Evolutionary conservation across 1,140 invertebrate genomes (phyloP).

Genomic region (Drosophila kohkoa): DNA sequence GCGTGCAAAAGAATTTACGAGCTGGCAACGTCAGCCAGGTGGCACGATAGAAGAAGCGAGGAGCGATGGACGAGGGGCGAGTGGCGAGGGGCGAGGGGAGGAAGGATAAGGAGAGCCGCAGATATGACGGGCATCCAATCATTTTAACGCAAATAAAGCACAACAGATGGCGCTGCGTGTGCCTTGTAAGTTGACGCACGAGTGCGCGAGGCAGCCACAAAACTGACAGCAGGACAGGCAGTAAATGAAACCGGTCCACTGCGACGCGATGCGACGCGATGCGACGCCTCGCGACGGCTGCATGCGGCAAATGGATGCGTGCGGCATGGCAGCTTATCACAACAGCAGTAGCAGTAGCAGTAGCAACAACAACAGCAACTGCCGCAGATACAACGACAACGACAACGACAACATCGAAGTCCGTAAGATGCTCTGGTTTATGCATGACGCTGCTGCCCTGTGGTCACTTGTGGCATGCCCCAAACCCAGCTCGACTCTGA

Average conservation of each 20-base stretch:
- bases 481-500: constrained; percentile 10
- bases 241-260: constrained; percentile 17
- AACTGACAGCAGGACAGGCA: constrained; percentile 37
- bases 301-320: constrained; percentile 55
- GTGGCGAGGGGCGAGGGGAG: constrained; percentile 5
- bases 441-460: constrained; percentile 49
- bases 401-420: background rate
- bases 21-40: constrained; percentile 56
- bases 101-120: constrained; percentile 42
- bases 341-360: constrained; percentile 50
- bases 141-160: constrained; percentile 84
- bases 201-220: constrained; percentile 42
- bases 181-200: constrained; percentile 78
- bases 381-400: constrained; percentile 34
- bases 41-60: background rate
- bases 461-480: constrained; percentile 78
- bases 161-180: constrained; percentile 78
- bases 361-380: constrained; percentile 25
- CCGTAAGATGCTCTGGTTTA: constrained; percentile 76
- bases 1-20: constrained; percentile 78
- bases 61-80: background rate
- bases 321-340: constrained; percentile 71
- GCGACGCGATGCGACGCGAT: background rate
- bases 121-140: constrained; percentile 82
- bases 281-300: constrained; percentile 36